A percentile compares a stretch with the other conserved stretches of the same genome.
These are phyloP conservation scores for Hecatera dysodea DNA, from an alignment of 2,888 invertebrate species.

Conservation along the genomic window DNA sequence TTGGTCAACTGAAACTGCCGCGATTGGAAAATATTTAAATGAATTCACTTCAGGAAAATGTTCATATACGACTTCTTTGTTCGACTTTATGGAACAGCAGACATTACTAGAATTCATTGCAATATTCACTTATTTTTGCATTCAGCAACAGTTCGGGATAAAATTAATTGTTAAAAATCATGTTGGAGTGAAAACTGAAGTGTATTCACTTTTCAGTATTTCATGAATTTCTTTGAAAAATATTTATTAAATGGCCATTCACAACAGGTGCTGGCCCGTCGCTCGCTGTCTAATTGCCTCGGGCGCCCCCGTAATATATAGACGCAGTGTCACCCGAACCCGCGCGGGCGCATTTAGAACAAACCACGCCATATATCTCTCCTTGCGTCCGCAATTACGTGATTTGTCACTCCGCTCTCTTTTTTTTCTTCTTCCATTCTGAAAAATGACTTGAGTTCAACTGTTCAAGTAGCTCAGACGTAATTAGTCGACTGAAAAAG, in stretches of 20 bases:
- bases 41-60: too few relatives aligned
- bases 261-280: slow-evolving; percentile 70
- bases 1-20: not conserved
- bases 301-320: slow-evolving; percentile 81
- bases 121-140: not conserved
- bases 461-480: slow-evolving; percentile 73
- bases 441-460: slow-evolving; percentile 86
- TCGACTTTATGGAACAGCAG: slow-evolving; percentile 16
- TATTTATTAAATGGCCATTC: slow-evolving; percentile 63
- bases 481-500: slow-evolving; percentile 88
- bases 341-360: slow-evolving; percentile 86
- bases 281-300: slow-evolving; percentile 79
- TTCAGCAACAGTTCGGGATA: not conserved
- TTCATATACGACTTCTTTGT: slow-evolving; percentile 24
- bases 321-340: slow-evolving; percentile 76
- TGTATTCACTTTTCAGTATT: slow-evolving; percentile 32
- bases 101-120: slow-evolving; percentile 15
- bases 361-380: slow-evolving; percentile 89
- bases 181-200: not conserved
- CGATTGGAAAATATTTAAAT: slow-evolving; percentile 13
- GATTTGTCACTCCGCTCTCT: slow-evolving; percentile 87
- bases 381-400: slow-evolving; percentile 89
- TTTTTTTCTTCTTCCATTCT: slow-evolving; percentile 79
- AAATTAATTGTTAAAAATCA: not conserved
- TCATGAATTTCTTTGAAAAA: slow-evolving; percentile 38